Conservation (phyloP, 2,888 invertebrate genomes). For the Microctonus brassicae region DNA sequence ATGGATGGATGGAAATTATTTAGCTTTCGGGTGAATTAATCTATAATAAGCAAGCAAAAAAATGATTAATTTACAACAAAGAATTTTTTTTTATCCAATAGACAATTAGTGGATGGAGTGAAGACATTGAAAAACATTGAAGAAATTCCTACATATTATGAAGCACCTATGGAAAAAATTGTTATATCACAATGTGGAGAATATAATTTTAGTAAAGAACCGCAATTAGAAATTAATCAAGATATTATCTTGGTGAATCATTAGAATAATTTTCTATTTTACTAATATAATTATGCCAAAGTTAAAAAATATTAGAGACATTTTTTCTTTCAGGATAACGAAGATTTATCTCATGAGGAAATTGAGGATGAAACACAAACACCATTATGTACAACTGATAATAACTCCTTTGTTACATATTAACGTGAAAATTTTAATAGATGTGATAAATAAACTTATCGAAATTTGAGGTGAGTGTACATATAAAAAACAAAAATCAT, state of each 20-base stretch:
- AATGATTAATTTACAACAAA: neutral
- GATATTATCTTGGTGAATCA: neutral
- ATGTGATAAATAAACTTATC: neutral
- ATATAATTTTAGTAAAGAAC: conserved; percentile 42
- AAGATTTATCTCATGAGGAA: neutral
- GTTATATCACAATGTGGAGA: conserved; percentile 50
- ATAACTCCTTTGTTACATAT: neutral
- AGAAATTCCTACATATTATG: conserved; percentile 74
- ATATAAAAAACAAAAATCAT: neutral
- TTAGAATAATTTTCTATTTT: neutral
- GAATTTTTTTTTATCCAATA: conserved; percentile 44
- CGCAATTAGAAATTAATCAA: neutral
- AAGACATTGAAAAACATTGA: conserved; percentile 75
- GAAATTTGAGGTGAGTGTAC: neutral
- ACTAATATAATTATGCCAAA: too few species aligned
- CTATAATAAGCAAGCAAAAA: too few species aligned
- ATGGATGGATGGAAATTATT: conserved; percentile 82
- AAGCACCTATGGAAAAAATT: conserved; percentile 71
- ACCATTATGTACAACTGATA: neutral
- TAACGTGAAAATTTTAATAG: conserved; percentile 3
- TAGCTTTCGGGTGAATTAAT: conserved; percentile 80
- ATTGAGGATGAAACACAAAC: neutral
- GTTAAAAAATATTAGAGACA: neutral
- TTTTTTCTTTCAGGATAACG: neutral
- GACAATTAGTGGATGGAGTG: conserved; percentile 79